Conservation (phyloP, 2,113 vertebrate species). For the Tetraodon nigroviridis region DNA sequence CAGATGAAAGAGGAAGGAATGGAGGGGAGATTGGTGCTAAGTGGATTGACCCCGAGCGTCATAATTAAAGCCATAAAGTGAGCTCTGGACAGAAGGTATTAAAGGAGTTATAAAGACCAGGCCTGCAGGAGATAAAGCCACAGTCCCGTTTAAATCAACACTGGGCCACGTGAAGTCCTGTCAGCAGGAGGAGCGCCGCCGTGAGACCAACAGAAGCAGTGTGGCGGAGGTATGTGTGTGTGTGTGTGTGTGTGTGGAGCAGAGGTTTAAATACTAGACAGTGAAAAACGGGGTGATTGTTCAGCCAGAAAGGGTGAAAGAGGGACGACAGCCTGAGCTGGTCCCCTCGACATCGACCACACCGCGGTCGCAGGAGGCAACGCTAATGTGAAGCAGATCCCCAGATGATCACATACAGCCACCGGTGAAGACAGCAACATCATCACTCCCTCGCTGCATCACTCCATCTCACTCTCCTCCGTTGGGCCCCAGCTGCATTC, state of each 20-base stretch:
- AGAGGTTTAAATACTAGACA: too few relatives aligned
- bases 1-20: constrained; percentile 41
- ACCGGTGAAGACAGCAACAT: constrained; percentile 33
- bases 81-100: constrained; percentile 47
- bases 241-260: too few relatives aligned
- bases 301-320: not conserved
- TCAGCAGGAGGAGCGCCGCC: too few relatives aligned
- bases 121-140: constrained; percentile 54
- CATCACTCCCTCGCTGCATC: constrained; percentile 18
- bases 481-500: not conserved
- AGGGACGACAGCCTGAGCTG: not conserved
- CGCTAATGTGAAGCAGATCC: constrained; percentile 52
- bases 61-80: constrained; percentile 42
- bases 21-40: constrained; percentile 37
- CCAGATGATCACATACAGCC: constrained; percentile 31
- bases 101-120: constrained; percentile 32
- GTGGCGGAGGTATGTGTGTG: too few relatives aligned
- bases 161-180: constrained; percentile 7
- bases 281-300: too few relatives aligned
- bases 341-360: not conserved
- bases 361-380: constrained; percentile 25
- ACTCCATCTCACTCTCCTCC: constrained; percentile 28
- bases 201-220: too few relatives aligned
- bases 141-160: constrained; percentile 28
- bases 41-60: constrained; percentile 48